Base-by-base conservation (phyloP, 2,888 invertebrate genomes). In the Andrena fulva region DNA sequence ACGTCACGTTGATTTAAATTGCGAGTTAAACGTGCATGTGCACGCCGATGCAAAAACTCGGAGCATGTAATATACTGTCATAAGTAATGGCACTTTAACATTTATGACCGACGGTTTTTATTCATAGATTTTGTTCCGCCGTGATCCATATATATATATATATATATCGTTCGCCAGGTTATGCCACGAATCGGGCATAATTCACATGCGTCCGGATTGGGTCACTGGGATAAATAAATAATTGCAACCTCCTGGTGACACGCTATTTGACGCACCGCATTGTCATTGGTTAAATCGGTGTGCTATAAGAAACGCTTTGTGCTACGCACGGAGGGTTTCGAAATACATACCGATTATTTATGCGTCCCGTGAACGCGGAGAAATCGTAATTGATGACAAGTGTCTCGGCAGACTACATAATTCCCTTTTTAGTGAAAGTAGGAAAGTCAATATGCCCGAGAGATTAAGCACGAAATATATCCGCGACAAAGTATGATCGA, bases 331-430 rank as follows among this genome's bases (percentile, higher is more conserved):
- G 63, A 77, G 74, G 64, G 74, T 86, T 86, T 88, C 86, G 77
- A 86, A 83, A 82, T 72, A 27, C 63, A 82, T 69, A 24, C 64
- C 35, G 77, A 85, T 88, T 86, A 88, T 82, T 83, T 75, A 88
- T 83, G 81, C 83, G 63, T 69, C 69, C 76, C 60, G 62, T 82
- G 85, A 70, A 50, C 76, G 70, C 35, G 82, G 82, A 80, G 88
- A 88, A 88, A 88, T 88, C 81, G 81, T 75, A 82, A 77, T 78
- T 80, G 80, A 84, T 79, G 76, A 78, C 75, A 77, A 79, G 50
- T 31, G 29, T 66, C 35, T 56, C 67, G 69, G 35, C 42, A 62
- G 76, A 80, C 80, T 85, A 33, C 33, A 77, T 78, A 74, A 72
- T 80, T 80, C 74, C 67, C 66, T 74, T 81, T 78, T 73, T 70